Conservation (phyloP, 2,888 invertebrate species). For the Protodeltote pygarga region DNA sequence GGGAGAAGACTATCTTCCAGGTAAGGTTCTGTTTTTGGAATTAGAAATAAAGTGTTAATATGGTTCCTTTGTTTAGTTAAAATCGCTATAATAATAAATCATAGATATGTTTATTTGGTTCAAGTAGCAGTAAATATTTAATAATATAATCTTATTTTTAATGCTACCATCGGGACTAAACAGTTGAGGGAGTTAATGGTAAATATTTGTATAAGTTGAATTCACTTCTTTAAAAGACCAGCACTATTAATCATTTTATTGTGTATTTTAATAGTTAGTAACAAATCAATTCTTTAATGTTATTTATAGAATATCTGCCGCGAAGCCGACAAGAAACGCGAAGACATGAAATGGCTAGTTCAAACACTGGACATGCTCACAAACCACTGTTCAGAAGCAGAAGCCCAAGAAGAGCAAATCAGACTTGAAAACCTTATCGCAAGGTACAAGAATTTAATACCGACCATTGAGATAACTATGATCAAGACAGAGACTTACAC, state of each 20-base stretch:
- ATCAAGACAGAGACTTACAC: conserved; percentile 97
- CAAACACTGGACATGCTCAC: conserved; percentile 95
- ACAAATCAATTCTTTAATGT: conserved; percentile 1
- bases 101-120: neutral
- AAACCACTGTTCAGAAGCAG: conserved; percentile 93
- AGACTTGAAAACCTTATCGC: conserved; percentile 93
- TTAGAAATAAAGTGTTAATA: too few relatives aligned
- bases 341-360: conserved; percentile 98
- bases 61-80: too few relatives aligned
- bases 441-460: conserved; percentile 96
- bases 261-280: neutral
- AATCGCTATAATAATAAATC: neutral
- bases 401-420: conserved; percentile 93
- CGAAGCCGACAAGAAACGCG: conserved; percentile 95
- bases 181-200: conserved; percentile 85
- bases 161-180: conserved; percentile 59
- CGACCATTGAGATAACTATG: conserved; percentile 96
- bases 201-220: conserved; percentile 54
- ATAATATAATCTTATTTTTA: conserved; percentile 26
- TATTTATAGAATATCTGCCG: conserved; percentile 92
- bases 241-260: neutral
- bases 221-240: neutral
- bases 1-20: conserved; percentile 96
- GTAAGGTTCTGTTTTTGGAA: conserved; percentile 77
- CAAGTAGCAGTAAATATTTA: neutral